Evolutionary conservation across 1,140 invertebrate genomes (phyloP).

Genomic region (Helicoverpa armigera): DNA sequence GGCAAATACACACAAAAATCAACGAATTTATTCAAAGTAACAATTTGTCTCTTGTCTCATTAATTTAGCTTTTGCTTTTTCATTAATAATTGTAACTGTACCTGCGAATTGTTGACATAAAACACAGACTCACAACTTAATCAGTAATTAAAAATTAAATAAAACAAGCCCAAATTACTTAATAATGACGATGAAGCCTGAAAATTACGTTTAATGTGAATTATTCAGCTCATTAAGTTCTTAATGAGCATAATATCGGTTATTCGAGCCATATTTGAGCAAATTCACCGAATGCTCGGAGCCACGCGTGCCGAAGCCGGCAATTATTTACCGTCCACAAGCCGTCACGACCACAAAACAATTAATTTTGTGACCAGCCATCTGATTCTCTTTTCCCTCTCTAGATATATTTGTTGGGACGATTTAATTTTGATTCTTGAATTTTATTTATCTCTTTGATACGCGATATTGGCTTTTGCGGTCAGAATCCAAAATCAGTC

Average conservation of each 20-base stretch:
- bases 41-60: too few species aligned
- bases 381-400: neutral
- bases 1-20: too few species aligned
- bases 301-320: neutral
- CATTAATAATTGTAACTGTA: too few species aligned
- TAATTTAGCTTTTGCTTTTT: too few species aligned
- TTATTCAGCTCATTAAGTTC: conserved; percentile 28
- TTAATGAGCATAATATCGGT: neutral
- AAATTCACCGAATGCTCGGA: neutral
- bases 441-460: too few species aligned
- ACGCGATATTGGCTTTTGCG: too few species aligned
- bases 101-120: too few species aligned
- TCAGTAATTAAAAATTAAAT: neutral
- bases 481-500: too few species aligned
- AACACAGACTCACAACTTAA: too few species aligned
- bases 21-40: too few species aligned
- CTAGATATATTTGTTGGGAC: neutral
- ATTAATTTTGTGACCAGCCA: conserved; percentile 5
- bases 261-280: conserved; percentile 4
- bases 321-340: conserved; percentile 3
- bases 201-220: conserved; percentile 4
- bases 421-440: neutral
- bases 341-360: neutral
- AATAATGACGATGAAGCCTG: neutral
- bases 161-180: neutral